These are phyloP conservation scores for Drosophila neutralis DNA, from an alignment of 2,888 invertebrate species.

Conservation along the genomic window DNA sequence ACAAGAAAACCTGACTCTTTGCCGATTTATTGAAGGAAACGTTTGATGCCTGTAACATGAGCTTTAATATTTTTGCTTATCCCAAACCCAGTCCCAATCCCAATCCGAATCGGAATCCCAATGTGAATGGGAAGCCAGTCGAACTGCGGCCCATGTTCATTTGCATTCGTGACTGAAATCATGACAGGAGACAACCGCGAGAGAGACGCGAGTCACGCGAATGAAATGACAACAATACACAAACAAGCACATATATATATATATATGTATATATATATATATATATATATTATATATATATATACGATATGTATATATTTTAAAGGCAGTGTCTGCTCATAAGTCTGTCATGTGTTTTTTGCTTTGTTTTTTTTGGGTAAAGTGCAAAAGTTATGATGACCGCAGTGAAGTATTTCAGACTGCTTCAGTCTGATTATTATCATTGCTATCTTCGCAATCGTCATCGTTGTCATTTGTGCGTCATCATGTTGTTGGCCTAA, in stretches of 20 bases:
- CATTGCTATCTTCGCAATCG: slow-evolving; percentile 13
- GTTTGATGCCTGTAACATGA: slow-evolving; percentile 77
- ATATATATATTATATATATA: not conserved
- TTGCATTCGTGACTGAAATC: slow-evolving; percentile 73
- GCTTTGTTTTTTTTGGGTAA: not conserved
- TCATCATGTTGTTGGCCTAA: slow-evolving; percentile 64
- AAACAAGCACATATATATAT: not conserved
- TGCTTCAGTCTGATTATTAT: slow-evolving; percentile 22
- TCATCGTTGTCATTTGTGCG: slow-evolving; percentile 35
- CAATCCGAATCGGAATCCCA: slow-evolving; percentile 4
- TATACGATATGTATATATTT: slow-evolving; percentile 27
- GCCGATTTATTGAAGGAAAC: slow-evolving; percentile 45
- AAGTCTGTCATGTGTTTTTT: slow-evolving; percentile 56
- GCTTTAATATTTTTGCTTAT: slow-evolving; percentile 53
- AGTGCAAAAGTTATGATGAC: slow-evolving; percentile 40
- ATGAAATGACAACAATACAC: slow-evolving; percentile 32
- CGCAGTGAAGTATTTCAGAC: slow-evolving; percentile 47
- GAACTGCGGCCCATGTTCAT: slow-evolving; percentile 59
- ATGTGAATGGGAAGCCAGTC: not conserved
- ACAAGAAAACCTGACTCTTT: slow-evolving; percentile 23
- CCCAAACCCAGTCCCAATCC: slow-evolving; percentile 2
- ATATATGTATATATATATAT: not conserved
- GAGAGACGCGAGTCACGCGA: slow-evolving; percentile 73
- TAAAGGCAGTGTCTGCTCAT: slow-evolving; percentile 39
- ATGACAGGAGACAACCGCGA: slow-evolving; percentile 61